Conservation (phyloP, 2,113 vertebrate genomes). For the Tympanuchus pallidicinctus region DNA sequence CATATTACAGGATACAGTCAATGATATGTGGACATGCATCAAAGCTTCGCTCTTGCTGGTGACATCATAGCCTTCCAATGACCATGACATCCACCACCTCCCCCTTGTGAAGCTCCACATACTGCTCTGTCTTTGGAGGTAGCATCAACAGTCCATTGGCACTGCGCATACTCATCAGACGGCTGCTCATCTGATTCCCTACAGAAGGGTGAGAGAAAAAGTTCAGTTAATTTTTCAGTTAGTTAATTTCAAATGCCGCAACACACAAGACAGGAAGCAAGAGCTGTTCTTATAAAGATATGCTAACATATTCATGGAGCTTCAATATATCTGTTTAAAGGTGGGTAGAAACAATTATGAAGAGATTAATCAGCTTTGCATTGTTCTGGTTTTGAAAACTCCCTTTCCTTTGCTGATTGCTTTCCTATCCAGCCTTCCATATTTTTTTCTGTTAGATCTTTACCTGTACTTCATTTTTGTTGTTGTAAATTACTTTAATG, state of each 20-base stretch:
- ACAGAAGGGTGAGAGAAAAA: slow-evolving; percentile 24
- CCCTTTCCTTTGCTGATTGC: background rate
- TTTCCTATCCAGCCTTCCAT: background rate
- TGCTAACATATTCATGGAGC: background rate
- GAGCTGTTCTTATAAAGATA: background rate
- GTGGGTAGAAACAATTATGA: background rate
- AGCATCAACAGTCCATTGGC: slow-evolving; percentile 99
- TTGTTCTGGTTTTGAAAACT: background rate
- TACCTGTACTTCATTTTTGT: background rate
- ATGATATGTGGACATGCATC: slow-evolving; percentile 99
- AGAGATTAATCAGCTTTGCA: background rate
- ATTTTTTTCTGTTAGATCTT: background rate
- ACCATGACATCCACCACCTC: slow-evolving; percentile 99
- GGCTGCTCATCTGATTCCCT: slow-evolving; percentile 99
- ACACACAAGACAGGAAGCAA: fast-evolving
- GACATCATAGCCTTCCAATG: slow-evolving; percentile 99
- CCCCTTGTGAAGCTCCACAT: slow-evolving; percentile 99
- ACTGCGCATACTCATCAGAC: slow-evolving; percentile 99
- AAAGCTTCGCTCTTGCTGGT: slow-evolving; percentile 86
- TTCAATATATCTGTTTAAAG: background rate
- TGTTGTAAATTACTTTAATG: background rate
- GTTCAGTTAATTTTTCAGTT: background rate
- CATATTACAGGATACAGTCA: slow-evolving; percentile 99
- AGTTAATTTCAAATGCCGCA: background rate
- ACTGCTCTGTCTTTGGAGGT: slow-evolving; percentile 99